These are phyloP conservation scores for Oscheius sp. DNA, from an alignment of 2,888 invertebrate species.

Conservation along the genomic window DNA sequence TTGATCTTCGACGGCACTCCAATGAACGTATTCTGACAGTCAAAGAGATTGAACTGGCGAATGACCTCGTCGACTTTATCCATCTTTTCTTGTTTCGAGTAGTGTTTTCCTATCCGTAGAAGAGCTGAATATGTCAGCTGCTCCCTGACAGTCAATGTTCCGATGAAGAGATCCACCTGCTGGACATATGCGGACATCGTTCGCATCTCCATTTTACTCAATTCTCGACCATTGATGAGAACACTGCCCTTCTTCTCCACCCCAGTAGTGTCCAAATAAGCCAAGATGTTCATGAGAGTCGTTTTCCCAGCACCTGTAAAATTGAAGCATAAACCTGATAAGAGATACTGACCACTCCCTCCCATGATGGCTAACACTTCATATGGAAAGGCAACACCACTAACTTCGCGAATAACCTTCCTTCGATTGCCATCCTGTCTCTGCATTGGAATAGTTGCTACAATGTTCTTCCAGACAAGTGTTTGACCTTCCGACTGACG, in stretches of 20 bases:
- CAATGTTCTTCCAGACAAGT: slow-evolving; percentile 43
- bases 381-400: slow-evolving; percentile 55
- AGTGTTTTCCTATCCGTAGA: slow-evolving; percentile 49
- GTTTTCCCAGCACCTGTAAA: slow-evolving; percentile 90
- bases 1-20: slow-evolving; percentile 73
- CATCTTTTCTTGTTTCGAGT: slow-evolving; percentile 32
- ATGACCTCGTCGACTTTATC: slow-evolving; percentile 48
- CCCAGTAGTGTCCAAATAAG: slow-evolving; percentile 75
- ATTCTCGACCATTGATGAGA: slow-evolving; percentile 53
- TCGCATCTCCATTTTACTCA: slow-evolving; percentile 72
- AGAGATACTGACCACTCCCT: slow-evolving; percentile 81
- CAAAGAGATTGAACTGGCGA: slow-evolving; percentile 58
- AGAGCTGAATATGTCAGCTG: slow-evolving; percentile 82
- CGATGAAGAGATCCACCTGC: slow-evolving; percentile 88
- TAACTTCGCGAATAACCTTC: slow-evolving; percentile 43
- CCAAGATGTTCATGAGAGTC: slow-evolving; percentile 85
- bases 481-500: slow-evolving; percentile 25
- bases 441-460: slow-evolving; percentile 43
- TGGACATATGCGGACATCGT: slow-evolving; percentile 85
- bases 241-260: slow-evolving; percentile 56
- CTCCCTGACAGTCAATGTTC: slow-evolving; percentile 84
- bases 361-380: slow-evolving; percentile 63
- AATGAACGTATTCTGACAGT: slow-evolving; percentile 53
- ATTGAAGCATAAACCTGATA: no score
- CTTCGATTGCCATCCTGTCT: slow-evolving; percentile 4